Conservation (phyloP, 2,888 invertebrate species). For the Apamea anceps region DNA sequence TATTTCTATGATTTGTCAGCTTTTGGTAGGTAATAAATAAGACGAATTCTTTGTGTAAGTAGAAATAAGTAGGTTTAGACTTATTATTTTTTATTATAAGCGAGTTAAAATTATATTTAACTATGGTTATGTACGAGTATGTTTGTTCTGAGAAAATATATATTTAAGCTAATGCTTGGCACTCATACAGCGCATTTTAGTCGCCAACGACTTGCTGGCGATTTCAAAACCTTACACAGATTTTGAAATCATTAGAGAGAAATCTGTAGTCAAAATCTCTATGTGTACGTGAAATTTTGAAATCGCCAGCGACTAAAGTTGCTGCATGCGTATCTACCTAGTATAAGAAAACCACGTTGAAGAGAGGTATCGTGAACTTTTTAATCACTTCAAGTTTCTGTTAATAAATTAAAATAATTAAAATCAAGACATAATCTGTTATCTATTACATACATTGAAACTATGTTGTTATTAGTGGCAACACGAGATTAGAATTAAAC, state of each 20-base stretch:
- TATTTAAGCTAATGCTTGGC: background rate
- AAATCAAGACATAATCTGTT: background rate
- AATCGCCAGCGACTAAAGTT: background rate
- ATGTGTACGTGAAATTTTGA: background rate
- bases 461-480: background rate
- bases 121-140: background rate
- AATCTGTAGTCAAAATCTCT: background rate
- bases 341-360: background rate
- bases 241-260: background rate
- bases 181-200: background rate
- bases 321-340: background rate
- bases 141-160: background rate
- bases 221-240: background rate
- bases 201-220: background rate
- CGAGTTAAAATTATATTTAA: background rate
- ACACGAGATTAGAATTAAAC: slow-evolving; percentile 29
- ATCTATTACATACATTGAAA: background rate
- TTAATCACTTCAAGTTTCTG: background rate
- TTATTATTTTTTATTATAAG: background rate
- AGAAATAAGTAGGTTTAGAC: background rate
- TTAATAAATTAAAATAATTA: background rate
- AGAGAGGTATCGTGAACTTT: background rate
- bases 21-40: background rate
- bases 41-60: background rate
- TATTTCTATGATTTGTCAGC: background rate